Evolutionary conservation across 1,140 invertebrate species (phyloP).

Genomic region (Drosophila virilis): DNA sequence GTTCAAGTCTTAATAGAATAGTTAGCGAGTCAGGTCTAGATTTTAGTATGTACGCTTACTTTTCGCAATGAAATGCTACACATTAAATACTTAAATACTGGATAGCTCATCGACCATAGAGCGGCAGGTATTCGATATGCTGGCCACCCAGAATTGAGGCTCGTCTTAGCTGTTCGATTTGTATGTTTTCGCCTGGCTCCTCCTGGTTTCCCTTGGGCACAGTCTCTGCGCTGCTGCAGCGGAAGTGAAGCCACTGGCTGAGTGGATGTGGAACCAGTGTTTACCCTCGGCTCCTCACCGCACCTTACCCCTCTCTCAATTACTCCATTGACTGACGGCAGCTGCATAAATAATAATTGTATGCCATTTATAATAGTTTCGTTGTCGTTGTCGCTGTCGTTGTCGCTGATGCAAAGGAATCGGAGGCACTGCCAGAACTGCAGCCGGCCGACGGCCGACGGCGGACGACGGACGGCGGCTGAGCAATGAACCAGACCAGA

Average conservation of each 20-base stretch:
- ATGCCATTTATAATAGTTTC: slow-evolving; percentile 67
- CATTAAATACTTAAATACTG: no score
- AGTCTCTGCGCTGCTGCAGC: slow-evolving; percentile 11
- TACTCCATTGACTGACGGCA: slow-evolving; percentile 49
- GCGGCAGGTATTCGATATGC: no score
- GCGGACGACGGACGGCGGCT: slow-evolving; percentile 20
- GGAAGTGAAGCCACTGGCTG: slow-evolving; percentile 39
- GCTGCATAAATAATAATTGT: slow-evolving; percentile 74
- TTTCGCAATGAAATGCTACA: no score
- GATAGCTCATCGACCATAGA: no score
- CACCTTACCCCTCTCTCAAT: slow-evolving; percentile 1
- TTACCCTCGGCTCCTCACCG: not conserved
- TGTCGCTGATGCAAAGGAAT: slow-evolving; percentile 56
- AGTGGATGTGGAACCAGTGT: slow-evolving; percentile 23
- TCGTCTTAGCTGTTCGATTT: no score
- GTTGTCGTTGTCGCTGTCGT: slow-evolving; percentile 28
- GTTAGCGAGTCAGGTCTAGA: no score
- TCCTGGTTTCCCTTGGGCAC: not conserved
- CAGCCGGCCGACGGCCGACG: slow-evolving; percentile 16
- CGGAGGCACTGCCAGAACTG: slow-evolving; percentile 11
- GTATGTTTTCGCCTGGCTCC: not conserved
- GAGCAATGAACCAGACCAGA: slow-evolving; percentile 61
- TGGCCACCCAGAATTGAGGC: no score
- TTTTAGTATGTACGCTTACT: no score
- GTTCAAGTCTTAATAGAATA: no score